Evolutionary conservation across 2,797 vertebrate species (phyloP), one percentile per base, ranked within the genome.

Genomic region (Xerus rutilus): DNA sequence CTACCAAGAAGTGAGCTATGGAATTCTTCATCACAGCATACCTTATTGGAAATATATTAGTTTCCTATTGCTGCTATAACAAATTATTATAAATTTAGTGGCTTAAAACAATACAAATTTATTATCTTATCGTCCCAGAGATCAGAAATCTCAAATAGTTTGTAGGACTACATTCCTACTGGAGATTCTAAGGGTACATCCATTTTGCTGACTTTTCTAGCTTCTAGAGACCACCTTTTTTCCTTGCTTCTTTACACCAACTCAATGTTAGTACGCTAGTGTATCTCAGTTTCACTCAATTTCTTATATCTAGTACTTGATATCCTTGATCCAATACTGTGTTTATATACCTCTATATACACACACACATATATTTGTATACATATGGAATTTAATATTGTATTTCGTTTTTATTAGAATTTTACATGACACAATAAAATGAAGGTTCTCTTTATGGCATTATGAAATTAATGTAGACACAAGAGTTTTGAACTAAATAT

Each of bases 241-340:
- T 62, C 21, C 3, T 86, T 72, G 43, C 6, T 43, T 85, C 32
- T n/a, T 30, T 7, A 11, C 7, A 0, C 21, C n/a, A 97, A 79
- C 77, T 35, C 83, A 70, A 23, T 93, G 73, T 64, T 96, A 89
- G 78, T 77, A 52, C 92, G 35, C 87, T 88, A 86, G 13, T 65
- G n/a, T 78, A 90, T 25, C 1, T n/a, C 87, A 95, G 25, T 76
- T 93, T 91, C 89, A 73, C 0, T 76, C 73, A 89, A 13, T 93
- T 84, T 89, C 84, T 78, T 97, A 94, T 67, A 95, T 45, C 13
- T 86, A 45, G 32, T 43, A 47, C 49, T 39, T 78, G 6, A 70
- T 65, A 67, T 39, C 17, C 3, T 94, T 69, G 54, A 28, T n/a
- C 4, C 32, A 54, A 81, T 72, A 84, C 15, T 87, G 32, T 87